Evolutionary conservation across 2,888 invertebrate species (phyloP), one percentile per base, ranked within the genome.

Genomic region (Nysson spinosus): DNA sequence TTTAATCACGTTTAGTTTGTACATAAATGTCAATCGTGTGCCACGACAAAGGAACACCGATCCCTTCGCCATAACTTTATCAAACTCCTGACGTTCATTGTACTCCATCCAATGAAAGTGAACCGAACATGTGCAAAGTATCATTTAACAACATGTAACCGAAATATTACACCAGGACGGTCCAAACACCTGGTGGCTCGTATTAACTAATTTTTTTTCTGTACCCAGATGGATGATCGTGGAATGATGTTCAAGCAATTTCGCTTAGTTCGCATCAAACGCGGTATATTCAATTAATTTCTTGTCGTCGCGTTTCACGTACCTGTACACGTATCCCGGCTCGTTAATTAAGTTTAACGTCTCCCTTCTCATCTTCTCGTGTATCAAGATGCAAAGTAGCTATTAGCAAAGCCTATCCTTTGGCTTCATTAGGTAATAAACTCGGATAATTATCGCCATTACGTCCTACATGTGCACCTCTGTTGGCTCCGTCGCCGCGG

Each of bases 371-470:
- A 16, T n/a, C 44, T 28, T 44, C 61, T 63, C 54, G 51, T 63
- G 52, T 63, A 70, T 64, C 75, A 39, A 49, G 75, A 75, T 67
- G 75, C 73, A 75, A 73, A 74, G 71, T 67, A 75, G 67, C 75
- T 67, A 70, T 73, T 73, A 73, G 57, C 57, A 54, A 32, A 52
- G 47, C 43, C 60, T 67, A 74, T 73, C 60, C 63, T 57, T 49
- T 51, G 61, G 54, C 61, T 70, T 70, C 75, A 67, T 64, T 70
- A 64, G 67, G 52, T 64, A 74, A 73, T 70, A 73, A 73, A 73
- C 61, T 67, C 49, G 57, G 60, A 70, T 75, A 73, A 73, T 75
- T 73, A 74, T 74, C 75, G 55, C 39, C 39, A 44, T 57, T 67
- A 70, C 54, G 37, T 44, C 28, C 49, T 40, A 51, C 50, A 54